Evolutionary conservation across 2,797 vertebrate species (phyloP), one percentile per base, ranked within the genome.

Genomic region (Lithobates sylvaticus): DNA sequence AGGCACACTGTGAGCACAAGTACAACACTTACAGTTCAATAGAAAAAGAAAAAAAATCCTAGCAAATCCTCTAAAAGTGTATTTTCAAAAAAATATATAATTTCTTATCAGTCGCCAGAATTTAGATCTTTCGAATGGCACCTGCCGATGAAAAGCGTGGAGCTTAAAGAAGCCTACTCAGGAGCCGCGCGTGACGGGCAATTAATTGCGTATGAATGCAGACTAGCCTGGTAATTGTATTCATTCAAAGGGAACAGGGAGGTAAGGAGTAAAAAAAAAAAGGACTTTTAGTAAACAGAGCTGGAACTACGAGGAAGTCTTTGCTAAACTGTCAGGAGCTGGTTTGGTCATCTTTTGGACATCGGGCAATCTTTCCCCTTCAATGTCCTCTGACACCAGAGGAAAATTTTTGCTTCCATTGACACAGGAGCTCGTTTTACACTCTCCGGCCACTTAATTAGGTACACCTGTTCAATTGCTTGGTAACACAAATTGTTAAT

Each of bases 161-260:
- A 3, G 21, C 67, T 68, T 69, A 50, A 26, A 47, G 77, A 18
- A 18, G 39, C 18, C 77, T 27, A 39, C 39, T 21, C 26, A 1
- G 67, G 50, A 71, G 36, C 12, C 4, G 78, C 44, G 1, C 34
- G 78, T 50, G 29, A 70, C 70, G 70, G 65, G 42, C 67, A 47
- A 80, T 70, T 70, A 27, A 68, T 80, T 50, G 39, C 4, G 21
- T 71, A 54, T 32, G 61, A 78, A 39, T 69, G 65, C 69, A 47
- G 21, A 26, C 36, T 67, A 70, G 50, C 54, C 69, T 39, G 44
- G 67, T 70, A 70, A 80, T 80, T 80, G 69, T 70, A 80, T 70
- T 80, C 69, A 70, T 80, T 80, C 67, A 54, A 29, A 67, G 32
- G 67, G 67, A 50, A 80, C 26, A 70, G 23, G 78, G 16, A 70